Evolutionary conservation across 2,797 vertebrate genomes (phyloP).

Genomic region (Gymnothorax reevesii): DNA sequence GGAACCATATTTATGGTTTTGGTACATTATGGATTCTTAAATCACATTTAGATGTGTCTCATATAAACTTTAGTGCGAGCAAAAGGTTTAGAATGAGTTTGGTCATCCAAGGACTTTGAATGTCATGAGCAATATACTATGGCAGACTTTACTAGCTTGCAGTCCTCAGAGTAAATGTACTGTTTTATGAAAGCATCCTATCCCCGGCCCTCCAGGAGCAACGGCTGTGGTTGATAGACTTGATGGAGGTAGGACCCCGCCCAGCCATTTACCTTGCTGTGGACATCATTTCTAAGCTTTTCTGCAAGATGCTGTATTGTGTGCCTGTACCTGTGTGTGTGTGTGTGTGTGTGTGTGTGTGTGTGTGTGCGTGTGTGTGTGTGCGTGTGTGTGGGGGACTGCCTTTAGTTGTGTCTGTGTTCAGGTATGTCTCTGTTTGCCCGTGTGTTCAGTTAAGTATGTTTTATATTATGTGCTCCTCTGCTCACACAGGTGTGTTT

Average conservation of each 20-base stretch:
- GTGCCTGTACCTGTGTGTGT: slow-evolving; percentile 11
- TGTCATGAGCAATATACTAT: not conserved
- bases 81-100: not conserved
- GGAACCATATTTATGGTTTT: not conserved
- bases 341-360: slow-evolving; percentile 17
- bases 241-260: slow-evolving; percentile 76
- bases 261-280: slow-evolving; percentile 19
- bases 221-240: slow-evolving; percentile 80
- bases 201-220: slow-evolving; percentile 65
- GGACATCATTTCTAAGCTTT: slow-evolving; percentile 15
- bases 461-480: not conserved
- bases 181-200: slow-evolving; percentile 26
- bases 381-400: not conserved
- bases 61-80: not conserved
- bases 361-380: not conserved
- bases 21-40: not conserved
- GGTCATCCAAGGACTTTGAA: not conserved
- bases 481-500: not conserved
- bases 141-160: not conserved
- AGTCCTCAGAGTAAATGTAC: slow-evolving; percentile 26
- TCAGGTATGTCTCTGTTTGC: not conserved
- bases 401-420: too few relatives aligned
- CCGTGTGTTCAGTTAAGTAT: not conserved
- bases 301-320: slow-evolving; percentile 13
- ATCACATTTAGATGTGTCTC: not conserved